These are phyloP conservation scores for Galerucella nymphaeae DNA, from an alignment of 2,888 invertebrate species.

Conservation along the genomic window DNA sequence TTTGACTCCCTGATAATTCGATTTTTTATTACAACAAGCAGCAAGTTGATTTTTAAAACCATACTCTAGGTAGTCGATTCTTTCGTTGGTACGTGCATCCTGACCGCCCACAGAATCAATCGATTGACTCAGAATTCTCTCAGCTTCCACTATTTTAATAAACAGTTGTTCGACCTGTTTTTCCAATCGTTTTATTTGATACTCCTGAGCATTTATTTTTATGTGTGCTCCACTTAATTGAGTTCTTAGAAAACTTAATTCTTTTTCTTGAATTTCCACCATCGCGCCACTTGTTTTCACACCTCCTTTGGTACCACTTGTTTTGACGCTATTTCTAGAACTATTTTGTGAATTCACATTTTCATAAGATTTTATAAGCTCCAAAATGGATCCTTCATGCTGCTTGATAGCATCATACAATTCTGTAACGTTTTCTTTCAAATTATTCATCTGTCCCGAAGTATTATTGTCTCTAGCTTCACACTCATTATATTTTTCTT, in stretches of 20 bases:
- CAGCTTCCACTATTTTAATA: background rate
- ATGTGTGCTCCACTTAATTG: background rate
- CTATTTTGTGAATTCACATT: background rate
- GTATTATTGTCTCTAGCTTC: background rate
- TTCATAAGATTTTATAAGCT: constrained; percentile 10
- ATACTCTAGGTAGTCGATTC: background rate
- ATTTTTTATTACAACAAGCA: background rate
- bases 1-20: background rate
- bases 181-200: constrained; percentile 9
- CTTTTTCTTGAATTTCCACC: background rate
- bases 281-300: background rate
- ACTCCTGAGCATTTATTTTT: background rate
- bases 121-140: background rate
- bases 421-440: constrained; percentile 19
- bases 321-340: constrained; percentile 3
- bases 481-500: background rate
- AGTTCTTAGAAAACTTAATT: constrained; percentile 3
- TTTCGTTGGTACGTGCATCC: background rate
- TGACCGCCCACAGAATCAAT: background rate
- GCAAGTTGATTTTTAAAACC: background rate
- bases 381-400: constrained; percentile 23
- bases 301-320: constrained; percentile 13
- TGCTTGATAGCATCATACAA: constrained; percentile 11
- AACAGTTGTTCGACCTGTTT: constrained; percentile 1
- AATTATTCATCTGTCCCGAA: background rate